Percentiles rank a stretch among this genome's conserved stretches.
phyloP scores from a whole-genome alignment of 1,140 invertebrate genomes.

The Vanessa atalanta region DNA sequence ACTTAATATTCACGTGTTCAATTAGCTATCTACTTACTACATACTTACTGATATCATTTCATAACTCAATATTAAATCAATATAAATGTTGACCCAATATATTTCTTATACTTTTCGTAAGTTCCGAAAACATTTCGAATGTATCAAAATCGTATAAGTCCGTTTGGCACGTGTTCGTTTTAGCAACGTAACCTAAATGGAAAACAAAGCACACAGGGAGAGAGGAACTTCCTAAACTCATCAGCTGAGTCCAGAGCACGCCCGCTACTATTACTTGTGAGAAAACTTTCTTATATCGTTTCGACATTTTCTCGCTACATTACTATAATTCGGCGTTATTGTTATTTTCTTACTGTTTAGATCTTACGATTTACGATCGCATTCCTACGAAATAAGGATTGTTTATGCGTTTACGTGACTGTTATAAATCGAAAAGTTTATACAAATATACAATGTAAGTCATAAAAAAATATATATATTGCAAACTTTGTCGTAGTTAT shows the following conservation, averaged over 20 bases:
- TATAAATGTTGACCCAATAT: too few species aligned
- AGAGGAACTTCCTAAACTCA: conserved; percentile 47
- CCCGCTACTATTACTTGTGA: conserved; percentile 56
- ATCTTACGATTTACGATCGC: background rate
- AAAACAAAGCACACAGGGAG: conserved; percentile 32
- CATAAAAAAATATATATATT: too few species aligned
- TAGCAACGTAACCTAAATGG: conserved; percentile 35
- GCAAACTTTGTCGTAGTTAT: too few species aligned
- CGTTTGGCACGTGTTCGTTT: conserved; percentile 38
- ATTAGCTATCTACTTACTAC: too few species aligned
- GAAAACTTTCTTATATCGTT: conserved; percentile 66
- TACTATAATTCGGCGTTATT: conserved; percentile 32
- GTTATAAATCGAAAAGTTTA: background rate
- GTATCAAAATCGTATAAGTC: conserved; percentile 30
- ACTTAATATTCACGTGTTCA: too few species aligned
- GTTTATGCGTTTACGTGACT: conserved; percentile 4
- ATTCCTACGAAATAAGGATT: background rate
- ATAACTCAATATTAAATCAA: too few species aligned
- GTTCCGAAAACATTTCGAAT: background rate
- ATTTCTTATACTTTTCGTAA: background rate
- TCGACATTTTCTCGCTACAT: conserved; percentile 41
- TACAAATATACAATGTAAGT: background rate
- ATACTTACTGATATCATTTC: too few species aligned
- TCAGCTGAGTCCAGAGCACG: conserved; percentile 40
- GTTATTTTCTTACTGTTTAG: background rate